Percentiles rank a stretch among this genome's conserved stretches.
Conservation (phyloP, 2,113 vertebrate species). For the Recurvirostra avosetta region DNA sequence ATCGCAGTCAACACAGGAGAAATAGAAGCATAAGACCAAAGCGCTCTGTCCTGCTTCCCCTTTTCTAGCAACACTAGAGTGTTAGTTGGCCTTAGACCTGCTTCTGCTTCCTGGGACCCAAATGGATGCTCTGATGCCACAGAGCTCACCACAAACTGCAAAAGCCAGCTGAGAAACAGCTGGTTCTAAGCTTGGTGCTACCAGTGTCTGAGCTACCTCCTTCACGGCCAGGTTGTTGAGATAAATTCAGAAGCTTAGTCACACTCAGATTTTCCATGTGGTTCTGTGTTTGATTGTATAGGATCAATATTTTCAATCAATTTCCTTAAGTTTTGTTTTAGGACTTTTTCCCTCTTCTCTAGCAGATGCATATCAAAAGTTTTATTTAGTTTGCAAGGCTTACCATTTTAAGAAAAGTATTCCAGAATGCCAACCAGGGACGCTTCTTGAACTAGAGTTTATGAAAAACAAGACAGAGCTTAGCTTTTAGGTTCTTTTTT, state of each 20-base stretch:
- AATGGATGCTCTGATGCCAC: not conserved
- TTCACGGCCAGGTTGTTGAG: not conserved
- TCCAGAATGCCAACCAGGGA: not conserved
- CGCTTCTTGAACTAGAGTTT: not conserved
- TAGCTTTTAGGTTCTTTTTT: not conserved
- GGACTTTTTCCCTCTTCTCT: not conserved
- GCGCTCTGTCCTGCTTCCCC: not conserved
- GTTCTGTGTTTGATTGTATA: not conserved
- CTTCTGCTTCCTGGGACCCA: not conserved
- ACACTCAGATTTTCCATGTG: not conserved
- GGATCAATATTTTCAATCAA: not conserved
- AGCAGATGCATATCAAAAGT: not conserved
- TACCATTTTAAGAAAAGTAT: not conserved
- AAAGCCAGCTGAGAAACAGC: not conserved
- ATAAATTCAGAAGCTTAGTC: not conserved
- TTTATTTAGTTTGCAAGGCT: not conserved
- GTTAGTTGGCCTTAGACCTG: not conserved
- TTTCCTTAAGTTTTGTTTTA: not conserved
- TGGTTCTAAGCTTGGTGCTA: not conserved
- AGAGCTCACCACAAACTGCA: not conserved
- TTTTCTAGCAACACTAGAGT: not conserved
- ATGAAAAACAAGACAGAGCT: not conserved
- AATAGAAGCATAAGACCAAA: not conserved
- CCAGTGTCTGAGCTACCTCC: not conserved
- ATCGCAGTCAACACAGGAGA: not conserved